Percentiles rank a stretch among this genome's conserved stretches.
These are phyloP conservation scores for Parasteatoda lunata DNA, from an alignment of 2,888 invertebrate species.

Conservation along the genomic window DNA sequence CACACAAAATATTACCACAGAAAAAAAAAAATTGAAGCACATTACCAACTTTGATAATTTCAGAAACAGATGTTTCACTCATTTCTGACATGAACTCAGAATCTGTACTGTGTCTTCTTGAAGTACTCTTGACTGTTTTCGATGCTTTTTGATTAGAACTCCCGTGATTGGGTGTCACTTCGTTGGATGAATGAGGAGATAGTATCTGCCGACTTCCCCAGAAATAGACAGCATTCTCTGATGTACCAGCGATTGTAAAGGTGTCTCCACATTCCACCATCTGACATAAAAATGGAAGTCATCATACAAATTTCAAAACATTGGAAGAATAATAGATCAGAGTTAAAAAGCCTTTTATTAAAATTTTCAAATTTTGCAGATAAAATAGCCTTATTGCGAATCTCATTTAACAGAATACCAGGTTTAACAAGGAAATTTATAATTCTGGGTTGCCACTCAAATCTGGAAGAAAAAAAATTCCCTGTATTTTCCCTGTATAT, in stretches of 20 bases:
- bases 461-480: no score
- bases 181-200: conserved; percentile 14
- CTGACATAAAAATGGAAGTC: conserved; percentile 74
- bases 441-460: no score
- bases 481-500: no score
- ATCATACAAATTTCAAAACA: no score
- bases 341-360: no score
- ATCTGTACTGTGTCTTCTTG: conserved; percentile 22
- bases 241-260: conserved; percentile 80
- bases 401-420: no score
- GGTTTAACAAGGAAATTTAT: no score
- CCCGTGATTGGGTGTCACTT: not conserved
- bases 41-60: conserved; percentile 70
- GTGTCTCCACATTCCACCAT: conserved; percentile 80
- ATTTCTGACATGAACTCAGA: conserved; percentile 49
- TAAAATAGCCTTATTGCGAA: no score
- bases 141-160: not conserved
- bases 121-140: conserved; percentile 4
- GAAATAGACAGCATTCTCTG: conserved; percentile 81
- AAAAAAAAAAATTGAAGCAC: not conserved
- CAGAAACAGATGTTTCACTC: conserved; percentile 65
- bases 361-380: no score
- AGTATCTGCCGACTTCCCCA: conserved; percentile 79
- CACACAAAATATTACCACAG: not conserved
- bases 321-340: no score